Percentiles rank a stretch among this genome's conserved stretches.
phyloP scores from a whole-genome alignment of 2,797 vertebrate species.

The Malacoraja senta region DNA sequence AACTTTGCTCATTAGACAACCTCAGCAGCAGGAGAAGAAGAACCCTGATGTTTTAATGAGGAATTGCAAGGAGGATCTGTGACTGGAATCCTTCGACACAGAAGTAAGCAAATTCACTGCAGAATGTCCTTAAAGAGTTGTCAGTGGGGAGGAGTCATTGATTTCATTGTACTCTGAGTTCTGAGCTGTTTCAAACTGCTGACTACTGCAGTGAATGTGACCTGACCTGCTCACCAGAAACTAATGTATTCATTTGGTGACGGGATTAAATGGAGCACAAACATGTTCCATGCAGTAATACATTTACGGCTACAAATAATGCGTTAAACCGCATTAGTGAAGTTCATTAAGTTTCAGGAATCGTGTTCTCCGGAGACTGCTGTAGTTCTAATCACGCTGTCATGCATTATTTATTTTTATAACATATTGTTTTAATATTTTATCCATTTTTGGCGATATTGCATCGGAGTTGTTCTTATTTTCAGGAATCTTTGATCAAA shows the following conservation, averaged over 20 bases:
- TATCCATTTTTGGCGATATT: not conserved
- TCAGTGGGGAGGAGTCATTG: not conserved
- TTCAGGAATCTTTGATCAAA: not conserved
- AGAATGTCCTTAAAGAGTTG: not conserved
- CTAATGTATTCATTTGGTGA: slow-evolving; percentile 12
- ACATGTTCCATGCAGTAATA: not conserved
- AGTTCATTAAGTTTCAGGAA: slow-evolving; percentile 20
- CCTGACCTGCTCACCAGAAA: slow-evolving; percentile 25
- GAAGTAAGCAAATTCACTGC: not conserved
- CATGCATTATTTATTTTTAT: slow-evolving; percentile 28
- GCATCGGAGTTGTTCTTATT: not conserved
- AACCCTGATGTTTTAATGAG: not conserved
- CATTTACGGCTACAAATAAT: not conserved
- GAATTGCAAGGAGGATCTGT: not conserved
- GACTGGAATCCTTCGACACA: not conserved
- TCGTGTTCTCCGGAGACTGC: not conserved
- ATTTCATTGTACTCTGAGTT: not conserved
- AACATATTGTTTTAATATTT: not conserved
- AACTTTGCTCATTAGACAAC: not conserved
- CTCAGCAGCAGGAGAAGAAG: not conserved
- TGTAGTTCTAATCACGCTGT: slow-evolving; percentile 14
- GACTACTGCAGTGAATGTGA: slow-evolving; percentile 21
- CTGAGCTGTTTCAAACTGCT: slow-evolving; percentile 6
- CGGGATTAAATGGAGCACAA: slow-evolving; percentile 12
- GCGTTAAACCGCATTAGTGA: not conserved